Base-by-base conservation (phyloP, 2,113 vertebrate genomes). In the Atractosteus spatula region DNA sequence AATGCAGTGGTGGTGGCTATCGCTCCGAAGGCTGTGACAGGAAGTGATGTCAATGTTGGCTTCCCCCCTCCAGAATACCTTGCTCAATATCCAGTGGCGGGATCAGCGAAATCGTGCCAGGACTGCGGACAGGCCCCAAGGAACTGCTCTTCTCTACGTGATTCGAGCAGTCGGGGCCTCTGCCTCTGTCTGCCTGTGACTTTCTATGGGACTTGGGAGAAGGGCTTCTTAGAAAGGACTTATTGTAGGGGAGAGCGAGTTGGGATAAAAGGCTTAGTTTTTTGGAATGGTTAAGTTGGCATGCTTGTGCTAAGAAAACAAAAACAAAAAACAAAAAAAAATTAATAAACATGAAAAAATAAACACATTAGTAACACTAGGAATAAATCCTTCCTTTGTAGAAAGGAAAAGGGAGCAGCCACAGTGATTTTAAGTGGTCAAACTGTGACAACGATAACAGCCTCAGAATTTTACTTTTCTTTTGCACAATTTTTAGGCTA, bases 191-290 rank as follows among this genome's bases (percentile, higher is more conserved):
- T 2, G 80, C 78, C 74, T 82, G 87, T 66, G 77, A 77, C 76
- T 85, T 89, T 85, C 81, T 79, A 69, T 55, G 71, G 13, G 81
- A 91, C 79, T 85, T 87, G 73, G 80, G 79, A 0, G 89, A 89
- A 2, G 83, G 63, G 62, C 73, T 88, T 75, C 88, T 85, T 54
- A 78, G 80, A 62, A 87, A 85, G 73, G 90, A 75, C 73, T 86
- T 93, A 84, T 55, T 74, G 88, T 91, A 86, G 81, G 95, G 93
- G 41, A 95, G 91, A 42, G 91, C 87, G 77, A 97, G 94, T 74
- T 91, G 91, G 80, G 94, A 93, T 75, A 96, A 91, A 82, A 94
- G 91, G 80, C 93, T 89, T 88, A 94, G 71, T 75, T 92, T 91
- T 84, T 90, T 95, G 83, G 81, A 82, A 42, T 80, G 87, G 82